Percentiles rank a stretch among this genome's conserved stretches.
phyloP scores from a whole-genome alignment of 2,797 vertebrate genomes.

The Epinephelus awoara region DNA sequence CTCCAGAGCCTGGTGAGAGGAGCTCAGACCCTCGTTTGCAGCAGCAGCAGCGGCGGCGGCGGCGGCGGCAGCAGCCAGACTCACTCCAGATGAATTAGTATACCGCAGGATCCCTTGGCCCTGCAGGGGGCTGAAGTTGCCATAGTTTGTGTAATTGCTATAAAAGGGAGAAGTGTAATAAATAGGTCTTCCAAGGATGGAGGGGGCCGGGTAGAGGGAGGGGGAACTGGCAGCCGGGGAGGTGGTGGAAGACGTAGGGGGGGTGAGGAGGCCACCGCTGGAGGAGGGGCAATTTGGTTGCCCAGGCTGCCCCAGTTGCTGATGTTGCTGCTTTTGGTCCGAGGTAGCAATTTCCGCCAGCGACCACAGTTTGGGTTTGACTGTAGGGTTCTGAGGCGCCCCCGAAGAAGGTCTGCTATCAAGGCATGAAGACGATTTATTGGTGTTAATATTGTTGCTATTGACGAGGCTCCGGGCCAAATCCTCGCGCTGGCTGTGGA shows the following conservation, averaged over 20 bases:
- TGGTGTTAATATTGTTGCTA: conserved; percentile 57
- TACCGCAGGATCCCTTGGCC: conserved; percentile 97
- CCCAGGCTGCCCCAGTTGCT: conserved; percentile 77
- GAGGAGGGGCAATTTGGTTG: conserved; percentile 85
- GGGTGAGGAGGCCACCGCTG: conserved; percentile 82
- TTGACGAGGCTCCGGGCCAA: conserved; percentile 74
- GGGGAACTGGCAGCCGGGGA: conserved; percentile 87
- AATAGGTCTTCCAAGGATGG: conserved; percentile 96
- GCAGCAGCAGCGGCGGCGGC: conserved; percentile 75
- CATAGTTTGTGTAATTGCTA: conserved; percentile 98
- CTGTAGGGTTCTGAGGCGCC: conserved; percentile 85
- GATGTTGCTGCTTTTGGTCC: conserved; percentile 90
- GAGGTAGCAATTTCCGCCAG: conserved; percentile 99
- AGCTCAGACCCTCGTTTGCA: conserved; percentile 88
- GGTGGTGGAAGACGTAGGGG: conserved; percentile 86
- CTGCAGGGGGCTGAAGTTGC: conserved; percentile 96
- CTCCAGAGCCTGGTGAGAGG: conserved; percentile 80
- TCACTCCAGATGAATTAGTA: conserved; percentile 88
- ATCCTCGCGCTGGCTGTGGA: conserved; percentile 88
- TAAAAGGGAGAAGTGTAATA: conserved; percentile 99
- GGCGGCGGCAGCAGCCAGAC: conserved; percentile 77
- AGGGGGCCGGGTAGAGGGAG: conserved; percentile 92
- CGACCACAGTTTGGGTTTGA: conserved; percentile 97
- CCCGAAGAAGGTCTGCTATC: conserved; percentile 83
- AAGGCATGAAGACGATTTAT: conserved; percentile 76